These are phyloP conservation scores for Cheilosia pagana DNA, from an alignment of 2,888 invertebrate genomes.

Conservation along the genomic window DNA sequence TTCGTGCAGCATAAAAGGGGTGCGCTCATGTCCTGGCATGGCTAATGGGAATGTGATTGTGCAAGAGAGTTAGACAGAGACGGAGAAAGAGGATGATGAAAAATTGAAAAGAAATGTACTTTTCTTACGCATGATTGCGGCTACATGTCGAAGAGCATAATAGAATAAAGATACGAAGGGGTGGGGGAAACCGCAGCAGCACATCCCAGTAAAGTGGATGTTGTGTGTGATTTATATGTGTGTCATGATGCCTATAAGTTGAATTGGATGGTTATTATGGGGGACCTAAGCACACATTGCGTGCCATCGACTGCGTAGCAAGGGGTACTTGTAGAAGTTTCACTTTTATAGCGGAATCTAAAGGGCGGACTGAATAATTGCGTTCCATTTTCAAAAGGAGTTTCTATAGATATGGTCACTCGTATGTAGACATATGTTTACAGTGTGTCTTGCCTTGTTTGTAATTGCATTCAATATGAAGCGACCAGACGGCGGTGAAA, in stretches of 20 bases:
- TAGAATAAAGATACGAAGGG: neutral
- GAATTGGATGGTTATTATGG: conserved; percentile 6
- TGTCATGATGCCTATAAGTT: conserved; percentile 29
- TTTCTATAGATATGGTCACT: conserved; percentile 27
- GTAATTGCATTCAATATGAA: conserved; percentile 35
- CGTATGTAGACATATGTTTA: conserved; percentile 40
- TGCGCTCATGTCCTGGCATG: conserved; percentile 13
- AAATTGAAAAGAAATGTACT: conserved; percentile 59
- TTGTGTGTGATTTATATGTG: conserved; percentile 43
- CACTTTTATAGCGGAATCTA: conserved; percentile 12
- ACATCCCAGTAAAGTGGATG: conserved; percentile 44
- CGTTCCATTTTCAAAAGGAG: conserved; percentile 49
- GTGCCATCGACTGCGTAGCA: conserved; percentile 36
- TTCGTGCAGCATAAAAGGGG: conserved; percentile 67
- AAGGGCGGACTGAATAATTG: conserved; percentile 42
- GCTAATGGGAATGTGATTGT: conserved; percentile 50
- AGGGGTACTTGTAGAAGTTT: conserved; percentile 21
- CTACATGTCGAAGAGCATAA: neutral
- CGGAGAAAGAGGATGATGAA: conserved; percentile 2
- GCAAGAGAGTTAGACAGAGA: conserved; percentile 4
- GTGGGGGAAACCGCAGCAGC: conserved; percentile 1
- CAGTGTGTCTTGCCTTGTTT: conserved; percentile 39
- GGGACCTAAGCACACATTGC: conserved; percentile 47
- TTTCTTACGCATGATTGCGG: conserved; percentile 68
- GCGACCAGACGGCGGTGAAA: conserved; percentile 42